Conservation (phyloP, 2,888 invertebrate genomes). For the Polydrusus pterygomalis region DNA sequence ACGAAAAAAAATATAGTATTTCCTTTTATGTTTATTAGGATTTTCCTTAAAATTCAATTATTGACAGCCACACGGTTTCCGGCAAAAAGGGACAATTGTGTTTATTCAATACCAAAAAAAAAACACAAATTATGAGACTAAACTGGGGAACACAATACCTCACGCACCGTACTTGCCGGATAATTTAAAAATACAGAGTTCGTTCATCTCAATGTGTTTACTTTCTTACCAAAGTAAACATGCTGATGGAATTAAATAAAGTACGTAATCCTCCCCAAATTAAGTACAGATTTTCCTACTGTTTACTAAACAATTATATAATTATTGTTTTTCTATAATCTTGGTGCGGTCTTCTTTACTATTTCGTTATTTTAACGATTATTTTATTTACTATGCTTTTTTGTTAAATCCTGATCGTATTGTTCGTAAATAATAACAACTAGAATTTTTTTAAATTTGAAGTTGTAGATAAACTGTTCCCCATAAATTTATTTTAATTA, state of each 20-base stretch:
- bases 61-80: neutral
- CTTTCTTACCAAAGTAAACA: slow-evolving; percentile 16
- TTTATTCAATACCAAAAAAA: slow-evolving; percentile 4
- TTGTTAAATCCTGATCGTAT: too few species aligned
- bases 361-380: too few species aligned
- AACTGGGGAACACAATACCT: neutral
- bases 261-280: neutral
- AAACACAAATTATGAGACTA: slow-evolving; percentile 13
- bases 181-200: slow-evolving; percentile 9
- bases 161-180: neutral
- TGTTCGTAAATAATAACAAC: too few species aligned
- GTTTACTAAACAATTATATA: too few species aligned
- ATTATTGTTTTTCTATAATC: too few species aligned
- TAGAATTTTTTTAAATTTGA: too few species aligned
- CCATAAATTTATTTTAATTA: too few species aligned
- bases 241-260: neutral
- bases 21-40: neutral
- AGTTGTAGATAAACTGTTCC: too few species aligned
- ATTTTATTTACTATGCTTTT: too few species aligned
- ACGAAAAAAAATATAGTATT: too few species aligned
- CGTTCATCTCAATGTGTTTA: neutral
- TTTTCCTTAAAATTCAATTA: slow-evolving; percentile 12
- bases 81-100: slow-evolving; percentile 2
- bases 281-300: neutral
- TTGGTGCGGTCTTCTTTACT: too few species aligned